Conservation (phyloP, 2,888 invertebrate species). For the Drosophila paracracens region DNA sequence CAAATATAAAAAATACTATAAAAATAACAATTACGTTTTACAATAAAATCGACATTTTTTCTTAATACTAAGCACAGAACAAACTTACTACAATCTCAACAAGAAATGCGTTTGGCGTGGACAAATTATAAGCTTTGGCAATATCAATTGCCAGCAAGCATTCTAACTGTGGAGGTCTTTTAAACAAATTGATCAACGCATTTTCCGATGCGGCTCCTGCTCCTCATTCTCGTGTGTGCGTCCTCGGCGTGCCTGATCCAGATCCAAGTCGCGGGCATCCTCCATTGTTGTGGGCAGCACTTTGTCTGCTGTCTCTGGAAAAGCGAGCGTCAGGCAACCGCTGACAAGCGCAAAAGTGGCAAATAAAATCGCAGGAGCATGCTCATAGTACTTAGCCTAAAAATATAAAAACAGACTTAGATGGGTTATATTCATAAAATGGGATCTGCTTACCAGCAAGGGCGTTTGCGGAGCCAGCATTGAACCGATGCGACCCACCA, state of each 20-base stretch:
- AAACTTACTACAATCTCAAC: constrained; percentile 21
- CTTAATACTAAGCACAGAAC: constrained; percentile 38
- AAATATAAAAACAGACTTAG: neutral
- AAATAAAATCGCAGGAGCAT: constrained; percentile 87
- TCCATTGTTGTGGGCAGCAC: constrained; percentile 88
- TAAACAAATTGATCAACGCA: constrained; percentile 36
- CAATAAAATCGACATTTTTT: constrained; percentile 36
- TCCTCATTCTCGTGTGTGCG: constrained; percentile 2
- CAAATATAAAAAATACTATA: constrained; percentile 24
- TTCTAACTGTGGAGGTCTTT: constrained; percentile 1
- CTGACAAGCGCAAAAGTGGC: constrained; percentile 87
- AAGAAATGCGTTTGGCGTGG: constrained; percentile 37
- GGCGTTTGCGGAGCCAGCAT: constrained; percentile 90
- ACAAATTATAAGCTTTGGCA: constrained; percentile 30
- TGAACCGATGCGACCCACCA: constrained; percentile 89
- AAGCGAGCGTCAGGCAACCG: constrained; percentile 87
- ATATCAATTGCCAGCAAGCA: constrained; percentile 24
- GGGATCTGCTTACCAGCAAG: constrained; percentile 84
- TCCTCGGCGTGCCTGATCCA: neutral
- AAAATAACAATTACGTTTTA: constrained; percentile 5
- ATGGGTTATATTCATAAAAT: accelerated
- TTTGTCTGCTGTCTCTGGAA: constrained; percentile 88
- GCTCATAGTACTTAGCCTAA: constrained; percentile 84
- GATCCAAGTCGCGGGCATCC: constrained; percentile 85
- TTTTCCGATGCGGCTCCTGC: constrained; percentile 27